Conservation (phyloP, 2,797 vertebrate genomes). For the Lithobates pipiens region DNA sequence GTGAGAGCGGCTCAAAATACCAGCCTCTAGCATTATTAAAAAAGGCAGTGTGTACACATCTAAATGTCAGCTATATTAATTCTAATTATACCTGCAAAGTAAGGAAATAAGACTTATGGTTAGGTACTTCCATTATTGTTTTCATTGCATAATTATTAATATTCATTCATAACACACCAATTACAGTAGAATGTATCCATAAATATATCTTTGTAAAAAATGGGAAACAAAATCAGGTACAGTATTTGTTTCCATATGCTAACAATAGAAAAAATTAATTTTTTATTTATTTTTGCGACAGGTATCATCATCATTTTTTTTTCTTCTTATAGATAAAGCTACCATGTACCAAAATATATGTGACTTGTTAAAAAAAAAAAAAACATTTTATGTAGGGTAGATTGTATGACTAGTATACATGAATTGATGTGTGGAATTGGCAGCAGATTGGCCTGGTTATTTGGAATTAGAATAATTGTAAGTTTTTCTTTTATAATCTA, state of each 20-base stretch:
- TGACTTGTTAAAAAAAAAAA: too few relatives aligned
- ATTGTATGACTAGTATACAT: too few relatives aligned
- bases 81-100: not conserved
- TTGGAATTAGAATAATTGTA: too few relatives aligned
- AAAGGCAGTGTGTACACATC: conserved; percentile 34
- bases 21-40: conserved; percentile 58
- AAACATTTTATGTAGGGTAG: too few relatives aligned
- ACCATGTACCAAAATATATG: too few relatives aligned
- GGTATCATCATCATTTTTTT: too few relatives aligned
- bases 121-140: not conserved
- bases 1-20: conserved; percentile 58
- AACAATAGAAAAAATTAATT: not conserved
- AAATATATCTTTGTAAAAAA: not conserved
- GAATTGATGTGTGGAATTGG: too few relatives aligned
- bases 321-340: not conserved
- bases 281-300: not conserved
- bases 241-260: not conserved
- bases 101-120: not conserved
- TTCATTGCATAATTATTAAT: conserved; percentile 4
- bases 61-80: conserved; percentile 37
- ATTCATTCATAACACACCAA: too few relatives aligned
- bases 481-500: too few relatives aligned
- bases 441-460: too few relatives aligned
- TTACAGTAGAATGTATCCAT: not conserved
- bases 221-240: too few relatives aligned